Conservation (phyloP, 2,797 vertebrate genomes). For the Cossypha niveicapilla region DNA sequence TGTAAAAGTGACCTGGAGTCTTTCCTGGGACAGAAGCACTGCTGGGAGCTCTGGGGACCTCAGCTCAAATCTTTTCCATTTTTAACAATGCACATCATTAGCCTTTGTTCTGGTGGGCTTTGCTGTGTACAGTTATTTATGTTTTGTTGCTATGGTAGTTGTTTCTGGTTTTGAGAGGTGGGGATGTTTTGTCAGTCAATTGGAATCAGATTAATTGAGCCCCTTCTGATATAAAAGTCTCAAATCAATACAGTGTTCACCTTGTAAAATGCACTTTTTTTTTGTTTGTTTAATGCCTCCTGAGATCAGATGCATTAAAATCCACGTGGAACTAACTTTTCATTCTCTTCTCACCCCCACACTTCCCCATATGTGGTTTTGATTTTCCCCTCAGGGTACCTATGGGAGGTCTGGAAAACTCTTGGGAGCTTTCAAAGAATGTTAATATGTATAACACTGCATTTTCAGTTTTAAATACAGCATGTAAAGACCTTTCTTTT, state of each 20-base stretch:
- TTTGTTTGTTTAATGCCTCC: background rate
- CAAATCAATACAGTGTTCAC: slow-evolving; percentile 16
- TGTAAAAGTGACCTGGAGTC: slow-evolving; percentile 15
- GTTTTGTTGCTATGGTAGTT: background rate
- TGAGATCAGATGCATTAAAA: slow-evolving; percentile 37
- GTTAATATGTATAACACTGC: slow-evolving; percentile 45
- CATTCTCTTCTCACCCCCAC: slow-evolving; percentile 52
- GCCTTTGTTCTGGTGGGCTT: background rate
- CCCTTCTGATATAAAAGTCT: slow-evolving; percentile 22
- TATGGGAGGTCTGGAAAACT: slow-evolving; percentile 13
- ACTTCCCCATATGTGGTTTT: slow-evolving; percentile 28
- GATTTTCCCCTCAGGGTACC: slow-evolving; percentile 31
- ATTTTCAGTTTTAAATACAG: slow-evolving; percentile 40
- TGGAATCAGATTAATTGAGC: slow-evolving; percentile 26
- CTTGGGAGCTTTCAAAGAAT: slow-evolving; percentile 50
- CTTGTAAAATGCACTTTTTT: background rate
- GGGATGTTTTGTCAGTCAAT: background rate
- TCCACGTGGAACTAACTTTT: slow-evolving; percentile 1
- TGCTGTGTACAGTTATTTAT: background rate
- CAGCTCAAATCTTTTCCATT: background rate
- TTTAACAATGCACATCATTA: background rate
- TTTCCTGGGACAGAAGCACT: background rate
- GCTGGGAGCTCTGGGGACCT: background rate
- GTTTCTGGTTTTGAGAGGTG: background rate
- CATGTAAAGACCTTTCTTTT: background rate